phyloP scores from a whole-genome alignment of 2,797 vertebrate genomes.

The Leptodactylus fallax region DNA sequence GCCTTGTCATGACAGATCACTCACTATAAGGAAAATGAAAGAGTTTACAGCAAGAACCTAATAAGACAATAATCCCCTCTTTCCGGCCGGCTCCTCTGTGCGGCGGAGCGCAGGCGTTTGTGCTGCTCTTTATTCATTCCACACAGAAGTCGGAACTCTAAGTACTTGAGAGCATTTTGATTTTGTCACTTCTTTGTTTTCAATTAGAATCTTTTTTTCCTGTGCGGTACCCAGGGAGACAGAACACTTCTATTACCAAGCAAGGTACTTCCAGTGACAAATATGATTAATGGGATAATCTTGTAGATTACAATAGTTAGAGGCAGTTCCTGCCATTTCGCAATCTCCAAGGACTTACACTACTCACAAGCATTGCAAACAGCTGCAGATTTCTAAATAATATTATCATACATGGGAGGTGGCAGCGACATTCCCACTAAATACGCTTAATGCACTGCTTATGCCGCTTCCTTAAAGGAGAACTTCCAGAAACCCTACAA shows the following conservation, averaged over 20 bases:
- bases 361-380: conserved; percentile 67
- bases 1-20: not conserved
- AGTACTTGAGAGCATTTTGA: conserved; percentile 62
- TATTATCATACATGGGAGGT: conserved; percentile 63
- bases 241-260: conserved; percentile 67
- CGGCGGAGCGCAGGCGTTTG: not conserved
- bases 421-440: not conserved
- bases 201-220: conserved; percentile 66
- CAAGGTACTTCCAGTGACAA: conserved; percentile 69
- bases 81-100: not conserved
- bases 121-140: conserved; percentile 49
- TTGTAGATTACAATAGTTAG: conserved; percentile 71
- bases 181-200: conserved; percentile 69
- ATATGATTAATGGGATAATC: conserved; percentile 73
- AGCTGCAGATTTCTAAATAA: conserved; percentile 72
- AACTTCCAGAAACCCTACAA: not conserved
- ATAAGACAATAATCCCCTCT: not conserved
- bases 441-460: conserved; percentile 11
- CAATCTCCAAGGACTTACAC: conserved; percentile 67
- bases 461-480: not conserved
- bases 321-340: conserved; percentile 71
- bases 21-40: not conserved
- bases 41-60: not conserved
- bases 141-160: conserved; percentile 56
- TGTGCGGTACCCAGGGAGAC: conserved; percentile 66